Percentiles rank a stretch among this genome's conserved stretches.
Conservation (phyloP, 2,113 vertebrate genomes). For the Malurus cyaneus region DNA sequence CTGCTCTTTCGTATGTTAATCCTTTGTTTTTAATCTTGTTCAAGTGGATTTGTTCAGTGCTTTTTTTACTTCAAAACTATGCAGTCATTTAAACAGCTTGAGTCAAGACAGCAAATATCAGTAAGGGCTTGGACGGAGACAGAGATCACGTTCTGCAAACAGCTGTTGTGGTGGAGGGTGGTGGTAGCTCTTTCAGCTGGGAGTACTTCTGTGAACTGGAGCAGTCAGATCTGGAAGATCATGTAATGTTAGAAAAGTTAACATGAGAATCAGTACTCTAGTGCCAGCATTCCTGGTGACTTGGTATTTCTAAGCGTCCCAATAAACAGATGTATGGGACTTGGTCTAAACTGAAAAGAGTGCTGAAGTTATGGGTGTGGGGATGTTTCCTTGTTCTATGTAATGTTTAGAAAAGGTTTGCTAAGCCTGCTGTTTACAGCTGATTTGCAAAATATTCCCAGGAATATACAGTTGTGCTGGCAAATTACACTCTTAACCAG, state of each 20-base stretch:
- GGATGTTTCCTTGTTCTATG: neutral
- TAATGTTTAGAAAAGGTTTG: neutral
- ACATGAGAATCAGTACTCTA: neutral
- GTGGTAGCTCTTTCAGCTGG: neutral
- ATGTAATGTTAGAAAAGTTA: neutral
- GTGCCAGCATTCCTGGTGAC: neutral
- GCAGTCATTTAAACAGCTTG: neutral
- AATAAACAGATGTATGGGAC: neutral
- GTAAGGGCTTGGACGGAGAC: neutral
- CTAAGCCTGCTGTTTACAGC: neutral
- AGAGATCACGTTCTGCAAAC: neutral
- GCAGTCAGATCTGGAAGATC: neutral
- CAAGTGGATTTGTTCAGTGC: neutral
- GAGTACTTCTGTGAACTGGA: neutral
- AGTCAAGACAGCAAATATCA: neutral
- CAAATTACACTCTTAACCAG: neutral
- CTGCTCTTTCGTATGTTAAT: neutral
- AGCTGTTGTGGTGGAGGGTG: neutral
- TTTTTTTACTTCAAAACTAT: neutral
- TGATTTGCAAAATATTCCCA: neutral
- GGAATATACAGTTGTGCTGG: conserved; percentile 12
- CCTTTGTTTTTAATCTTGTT: neutral
- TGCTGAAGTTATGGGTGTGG: neutral
- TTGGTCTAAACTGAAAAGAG: neutral
- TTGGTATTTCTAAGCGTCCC: neutral